Conservation (phyloP, 2,888 invertebrate species). For the Macaria notata region DNA sequence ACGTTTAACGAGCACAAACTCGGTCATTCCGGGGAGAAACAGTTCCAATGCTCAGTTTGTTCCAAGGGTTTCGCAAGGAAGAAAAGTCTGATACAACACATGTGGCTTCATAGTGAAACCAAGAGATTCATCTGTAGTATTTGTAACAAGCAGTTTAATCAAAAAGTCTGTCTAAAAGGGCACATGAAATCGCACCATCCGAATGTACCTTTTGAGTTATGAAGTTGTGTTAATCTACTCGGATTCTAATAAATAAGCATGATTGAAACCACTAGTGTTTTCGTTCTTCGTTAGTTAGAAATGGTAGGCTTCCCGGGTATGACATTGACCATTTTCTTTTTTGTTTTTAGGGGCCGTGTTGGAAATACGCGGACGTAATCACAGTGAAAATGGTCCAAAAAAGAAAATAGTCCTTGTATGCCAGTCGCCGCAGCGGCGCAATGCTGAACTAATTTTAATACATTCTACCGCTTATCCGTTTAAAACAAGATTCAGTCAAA, state of each 20-base stretch:
- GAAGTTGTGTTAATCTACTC: background rate
- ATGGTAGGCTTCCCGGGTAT: constrained; percentile 40
- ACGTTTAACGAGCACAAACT: constrained; percentile 65
- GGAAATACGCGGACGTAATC: constrained; percentile 69
- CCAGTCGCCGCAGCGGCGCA: constrained; percentile 72
- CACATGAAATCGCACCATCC: constrained; percentile 43
- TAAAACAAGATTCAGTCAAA: constrained; percentile 71
- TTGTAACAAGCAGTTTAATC: constrained; percentile 65
- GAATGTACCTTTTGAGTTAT: constrained; percentile 11
- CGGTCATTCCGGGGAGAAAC: constrained; percentile 75
- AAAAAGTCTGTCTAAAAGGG: constrained; percentile 63
- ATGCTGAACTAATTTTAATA: constrained; percentile 69
- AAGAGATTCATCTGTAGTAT: constrained; percentile 60
- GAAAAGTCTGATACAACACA: constrained; percentile 65
- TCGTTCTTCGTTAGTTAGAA: constrained; percentile 17
- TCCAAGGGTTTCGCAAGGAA: constrained; percentile 74
- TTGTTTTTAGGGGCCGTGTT: constrained; percentile 77
- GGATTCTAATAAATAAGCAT: constrained; percentile 32
- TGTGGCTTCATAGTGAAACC: constrained; percentile 67
- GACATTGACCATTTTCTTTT: constrained; percentile 73
- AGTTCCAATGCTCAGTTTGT: constrained; percentile 69
- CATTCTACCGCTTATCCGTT: constrained; percentile 72
- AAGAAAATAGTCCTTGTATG: constrained; percentile 73
- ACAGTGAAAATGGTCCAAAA: constrained; percentile 61
- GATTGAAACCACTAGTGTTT: constrained; percentile 27